Base-by-base conservation (phyloP, 2,888 invertebrate species). In the Pristionchus fissidentatus region DNA sequence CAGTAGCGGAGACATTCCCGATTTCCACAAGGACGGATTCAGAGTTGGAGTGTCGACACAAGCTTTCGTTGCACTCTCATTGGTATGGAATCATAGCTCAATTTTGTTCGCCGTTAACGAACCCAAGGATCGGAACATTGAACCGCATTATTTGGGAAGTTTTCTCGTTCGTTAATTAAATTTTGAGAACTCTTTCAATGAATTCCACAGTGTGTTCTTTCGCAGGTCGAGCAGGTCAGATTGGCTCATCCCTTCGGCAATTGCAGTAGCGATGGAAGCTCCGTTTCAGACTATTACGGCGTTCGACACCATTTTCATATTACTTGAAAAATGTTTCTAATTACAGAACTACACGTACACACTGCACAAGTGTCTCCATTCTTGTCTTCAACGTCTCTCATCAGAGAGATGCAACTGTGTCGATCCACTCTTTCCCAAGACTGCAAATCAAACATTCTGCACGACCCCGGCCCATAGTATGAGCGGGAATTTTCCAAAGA, bases 261-360 rank as follows among this genome's bases (percentile, higher is more conserved):
- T 22, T 77, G 75, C 35, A 22, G 29, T 10, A n/a, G 49, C 15
- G 49, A 77, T 29, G 46, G 22, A n/a, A 35, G 49, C 2, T 4
- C 29, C 10, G 75, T 19, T 29, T 4, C 29, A 3, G 49, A 77
- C 3, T 77, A 77, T 49, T 77, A 77, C 22, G 75, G 49, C 49
- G 75, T 77, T n/a, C 29, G 70, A 1, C 49, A 32, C 1, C 22
- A 10, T 0, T 5, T 41, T 32, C 15, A n/a, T n/a, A 43, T 22
- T 22, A 22, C 2, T 4, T 73, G n/a, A 1, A 13, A 26, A n/a
- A 22, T 43, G 22, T 10, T 22, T 73, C 10, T 26, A 46, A 15
- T 1, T 73, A 3, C 70, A 70, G 70, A 70, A 70, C 70, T 49
- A 32, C 49, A 77, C 46, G 4, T 77, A 57, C 55, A 79, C 79